These are phyloP conservation scores for Trachemys scripta DNA, from an alignment of 2,113 vertebrate genomes.

Conservation along the genomic window DNA sequence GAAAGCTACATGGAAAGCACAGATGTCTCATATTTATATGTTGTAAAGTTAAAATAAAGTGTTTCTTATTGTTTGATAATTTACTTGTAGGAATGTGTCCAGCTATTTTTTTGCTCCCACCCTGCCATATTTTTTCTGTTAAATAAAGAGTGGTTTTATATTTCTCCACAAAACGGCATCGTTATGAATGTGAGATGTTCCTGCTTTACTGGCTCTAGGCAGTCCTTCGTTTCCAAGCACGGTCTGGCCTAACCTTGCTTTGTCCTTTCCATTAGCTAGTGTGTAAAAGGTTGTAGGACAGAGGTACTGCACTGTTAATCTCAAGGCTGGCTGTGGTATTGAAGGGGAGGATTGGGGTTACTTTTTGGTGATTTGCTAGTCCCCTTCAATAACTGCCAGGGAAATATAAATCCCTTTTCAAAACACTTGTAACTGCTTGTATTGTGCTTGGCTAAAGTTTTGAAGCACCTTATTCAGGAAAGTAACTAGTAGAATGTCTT, in stretches of 20 bases:
- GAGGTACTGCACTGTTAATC: background rate
- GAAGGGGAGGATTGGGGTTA: background rate
- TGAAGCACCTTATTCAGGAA: background rate
- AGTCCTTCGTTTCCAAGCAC: background rate
- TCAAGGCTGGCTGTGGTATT: background rate
- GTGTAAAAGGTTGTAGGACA: background rate
- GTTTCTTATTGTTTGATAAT: constrained; percentile 89
- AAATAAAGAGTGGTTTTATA: constrained; percentile 26
- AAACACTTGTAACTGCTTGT: background rate
- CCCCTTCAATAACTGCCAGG: background rate
- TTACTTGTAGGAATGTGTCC: constrained; percentile 71
- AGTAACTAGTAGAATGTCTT: background rate
- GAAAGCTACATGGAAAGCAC: constrained; percentile 79
- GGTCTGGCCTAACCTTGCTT: accelerated
- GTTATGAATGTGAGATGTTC: background rate
- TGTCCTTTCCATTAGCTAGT: background rate
- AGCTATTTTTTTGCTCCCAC: background rate
- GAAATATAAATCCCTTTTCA: background rate
- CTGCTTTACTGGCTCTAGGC: background rate
- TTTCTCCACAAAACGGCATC: background rate
- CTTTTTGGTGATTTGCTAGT: background rate
- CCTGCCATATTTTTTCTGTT: background rate
- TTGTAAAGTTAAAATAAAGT: constrained; percentile 89
- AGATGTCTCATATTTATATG: constrained; percentile 88
- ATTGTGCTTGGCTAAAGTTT: background rate